These are phyloP conservation scores for Babyrousa celebensis DNA, from an alignment of 2,797 vertebrate genomes.

Conservation along the genomic window DNA sequence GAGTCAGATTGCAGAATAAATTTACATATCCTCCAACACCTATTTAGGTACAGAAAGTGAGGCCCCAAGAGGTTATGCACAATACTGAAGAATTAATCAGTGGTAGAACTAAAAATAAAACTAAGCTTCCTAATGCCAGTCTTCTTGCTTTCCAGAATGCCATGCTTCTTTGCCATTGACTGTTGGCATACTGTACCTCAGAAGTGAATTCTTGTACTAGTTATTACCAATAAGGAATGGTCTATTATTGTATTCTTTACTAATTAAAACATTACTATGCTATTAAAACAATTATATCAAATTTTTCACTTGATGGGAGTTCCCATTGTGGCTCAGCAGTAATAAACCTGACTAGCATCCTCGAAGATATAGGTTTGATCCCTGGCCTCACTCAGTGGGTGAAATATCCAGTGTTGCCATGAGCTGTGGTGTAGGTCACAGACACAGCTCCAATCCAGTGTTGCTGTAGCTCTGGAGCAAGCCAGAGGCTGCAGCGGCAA, in stretches of 20 bases:
- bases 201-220: background rate
- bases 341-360: no score
- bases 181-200: background rate
- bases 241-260: background rate
- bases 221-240: slow-evolving; percentile 46
- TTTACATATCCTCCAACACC: background rate
- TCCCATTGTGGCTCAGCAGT: no score
- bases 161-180: background rate
- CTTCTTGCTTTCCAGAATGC: background rate
- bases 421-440: no score
- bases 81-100: background rate
- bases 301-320: slow-evolving; percentile 1
- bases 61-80: background rate
- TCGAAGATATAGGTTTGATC: no score
- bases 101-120: background rate
- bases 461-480: no score
- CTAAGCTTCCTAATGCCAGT: background rate
- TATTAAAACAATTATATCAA: background rate
- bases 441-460: no score
- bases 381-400: no score
- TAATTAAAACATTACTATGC: background rate
- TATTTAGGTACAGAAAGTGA: background rate
- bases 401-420: no score
- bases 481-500: no score
- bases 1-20: background rate